These are phyloP conservation scores for Xanthia icteritia DNA, from an alignment of 2,888 invertebrate species.

Conservation along the genomic window DNA sequence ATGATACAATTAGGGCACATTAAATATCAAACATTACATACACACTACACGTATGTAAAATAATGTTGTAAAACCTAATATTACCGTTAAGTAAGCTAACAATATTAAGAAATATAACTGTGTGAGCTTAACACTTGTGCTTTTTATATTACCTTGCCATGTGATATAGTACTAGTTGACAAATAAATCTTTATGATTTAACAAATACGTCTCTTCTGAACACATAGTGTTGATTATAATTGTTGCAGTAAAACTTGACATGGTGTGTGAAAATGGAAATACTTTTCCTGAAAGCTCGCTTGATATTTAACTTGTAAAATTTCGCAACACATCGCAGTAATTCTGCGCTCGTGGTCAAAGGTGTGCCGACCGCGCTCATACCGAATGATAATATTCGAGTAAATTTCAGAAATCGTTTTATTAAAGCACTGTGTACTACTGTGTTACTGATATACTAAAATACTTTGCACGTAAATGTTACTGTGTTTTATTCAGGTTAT, in stretches of 20 bases:
- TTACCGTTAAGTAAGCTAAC: conserved; percentile 19
- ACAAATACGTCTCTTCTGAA: neutral
- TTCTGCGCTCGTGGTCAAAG: neutral
- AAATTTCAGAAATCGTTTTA: conserved; percentile 9
- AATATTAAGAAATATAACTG: conserved; percentile 9
- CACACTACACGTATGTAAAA: neutral
- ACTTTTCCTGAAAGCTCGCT: neutral
- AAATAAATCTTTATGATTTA: too few species aligned
- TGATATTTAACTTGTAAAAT: conserved; percentile 8
- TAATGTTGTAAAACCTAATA: conserved; percentile 25
- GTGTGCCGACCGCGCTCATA: neutral
- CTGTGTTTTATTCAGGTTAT: neutral
- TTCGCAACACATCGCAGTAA: conserved; percentile 1
- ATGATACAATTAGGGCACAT: neutral
- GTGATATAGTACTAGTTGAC: too few species aligned
- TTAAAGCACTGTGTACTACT: neutral
- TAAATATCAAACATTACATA: neutral
- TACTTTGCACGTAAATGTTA: neutral
- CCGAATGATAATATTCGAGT: conserved; percentile 7
- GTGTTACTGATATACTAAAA: neutral
- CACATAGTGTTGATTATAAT: neutral
- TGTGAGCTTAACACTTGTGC: neutral
- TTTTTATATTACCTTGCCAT: too few species aligned
- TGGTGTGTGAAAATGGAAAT: neutral
- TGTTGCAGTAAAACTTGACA: neutral